Percentiles rank a stretch among this genome's conserved stretches.
Evolutionary conservation across 2,888 invertebrate genomes (phyloP).

Genomic region (Dysmachus trigonus): DNA sequence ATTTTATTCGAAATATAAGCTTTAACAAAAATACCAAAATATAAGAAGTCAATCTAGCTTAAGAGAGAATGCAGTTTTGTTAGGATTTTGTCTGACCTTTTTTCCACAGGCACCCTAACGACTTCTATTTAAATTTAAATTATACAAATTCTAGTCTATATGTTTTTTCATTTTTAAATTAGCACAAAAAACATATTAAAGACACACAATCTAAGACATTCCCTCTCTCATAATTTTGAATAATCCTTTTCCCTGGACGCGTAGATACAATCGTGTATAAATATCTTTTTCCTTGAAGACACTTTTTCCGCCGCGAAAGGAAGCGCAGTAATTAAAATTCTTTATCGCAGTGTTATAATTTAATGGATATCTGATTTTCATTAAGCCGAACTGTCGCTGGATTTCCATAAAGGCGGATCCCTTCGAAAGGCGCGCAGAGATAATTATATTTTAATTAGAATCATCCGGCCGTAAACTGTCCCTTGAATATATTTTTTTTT

Average conservation of each 20-base stretch:
- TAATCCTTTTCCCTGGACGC: slow-evolving; percentile 25
- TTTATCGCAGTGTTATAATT: slow-evolving; percentile 51
- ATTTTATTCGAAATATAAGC: slow-evolving; percentile 36
- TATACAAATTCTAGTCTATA: too few species aligned
- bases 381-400: slow-evolving; percentile 45
- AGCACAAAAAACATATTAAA: neutral
- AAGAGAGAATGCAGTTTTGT: neutral
- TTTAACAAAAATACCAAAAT: neutral
- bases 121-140: too few species aligned
- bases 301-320: slow-evolving; percentile 41
- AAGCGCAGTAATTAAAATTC: slow-evolving; percentile 51
- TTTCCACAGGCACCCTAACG: too few species aligned
- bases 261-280: slow-evolving; percentile 40
- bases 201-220: neutral
- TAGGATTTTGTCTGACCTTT: neutral
- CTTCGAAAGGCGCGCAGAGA: slow-evolving; percentile 61
- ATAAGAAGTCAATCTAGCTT: neutral
- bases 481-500: slow-evolving; percentile 52
- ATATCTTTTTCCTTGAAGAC: slow-evolving; percentile 17
- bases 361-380: slow-evolving; percentile 51
- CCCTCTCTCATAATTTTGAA: neutral
- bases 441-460: slow-evolving; percentile 66
- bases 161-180: too few species aligned
- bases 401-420: slow-evolving; percentile 62
- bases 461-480: slow-evolving; percentile 66